Evolutionary conservation across 2,888 invertebrate genomes (phyloP).

Genomic region (Carterocephalus palaemon): DNA sequence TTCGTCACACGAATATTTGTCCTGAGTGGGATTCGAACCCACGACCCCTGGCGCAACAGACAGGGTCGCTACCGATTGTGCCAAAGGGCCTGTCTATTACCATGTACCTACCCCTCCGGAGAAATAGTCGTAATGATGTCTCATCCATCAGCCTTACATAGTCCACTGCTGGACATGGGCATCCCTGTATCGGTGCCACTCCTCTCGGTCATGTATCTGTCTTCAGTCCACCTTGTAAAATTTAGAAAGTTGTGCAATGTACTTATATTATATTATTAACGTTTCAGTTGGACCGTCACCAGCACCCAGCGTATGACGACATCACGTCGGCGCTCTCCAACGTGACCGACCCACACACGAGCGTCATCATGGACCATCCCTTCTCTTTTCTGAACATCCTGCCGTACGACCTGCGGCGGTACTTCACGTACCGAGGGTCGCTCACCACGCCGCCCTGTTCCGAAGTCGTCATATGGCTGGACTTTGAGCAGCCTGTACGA

Average conservation of each 20-base stretch:
- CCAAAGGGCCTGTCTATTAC: too few species aligned
- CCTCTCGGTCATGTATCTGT: too few species aligned
- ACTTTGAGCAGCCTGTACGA: slow-evolving; percentile 85
- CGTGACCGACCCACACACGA: slow-evolving; percentile 76
- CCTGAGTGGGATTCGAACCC: too few species aligned
- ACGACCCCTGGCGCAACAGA: too few species aligned
- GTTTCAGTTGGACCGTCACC: slow-evolving; percentile 75
- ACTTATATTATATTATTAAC: slow-evolving; percentile 87
- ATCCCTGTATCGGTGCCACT: too few species aligned
- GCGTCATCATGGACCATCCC: slow-evolving; percentile 65
- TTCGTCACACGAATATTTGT: too few species aligned
- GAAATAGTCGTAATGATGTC: too few species aligned
- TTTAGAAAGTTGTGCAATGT: slow-evolving; percentile 69
- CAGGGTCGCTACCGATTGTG: too few species aligned
- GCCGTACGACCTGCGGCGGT: slow-evolving; percentile 77
- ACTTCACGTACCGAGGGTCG: slow-evolving; percentile 92
- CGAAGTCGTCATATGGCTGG: slow-evolving; percentile 92
- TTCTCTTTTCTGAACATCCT: slow-evolving; percentile 78
- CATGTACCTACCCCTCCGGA: too few species aligned
- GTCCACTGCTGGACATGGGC: too few species aligned
- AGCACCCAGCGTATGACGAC: slow-evolving; percentile 77
- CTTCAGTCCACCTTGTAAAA: not conserved
- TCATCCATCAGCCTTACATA: too few species aligned
- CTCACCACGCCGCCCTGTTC: slow-evolving; percentile 92
- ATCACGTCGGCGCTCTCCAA: slow-evolving; percentile 77